Base-by-base conservation (phyloP, 1,140 invertebrate genomes). In the Carcinoscorpius rotundicauda region DNA sequence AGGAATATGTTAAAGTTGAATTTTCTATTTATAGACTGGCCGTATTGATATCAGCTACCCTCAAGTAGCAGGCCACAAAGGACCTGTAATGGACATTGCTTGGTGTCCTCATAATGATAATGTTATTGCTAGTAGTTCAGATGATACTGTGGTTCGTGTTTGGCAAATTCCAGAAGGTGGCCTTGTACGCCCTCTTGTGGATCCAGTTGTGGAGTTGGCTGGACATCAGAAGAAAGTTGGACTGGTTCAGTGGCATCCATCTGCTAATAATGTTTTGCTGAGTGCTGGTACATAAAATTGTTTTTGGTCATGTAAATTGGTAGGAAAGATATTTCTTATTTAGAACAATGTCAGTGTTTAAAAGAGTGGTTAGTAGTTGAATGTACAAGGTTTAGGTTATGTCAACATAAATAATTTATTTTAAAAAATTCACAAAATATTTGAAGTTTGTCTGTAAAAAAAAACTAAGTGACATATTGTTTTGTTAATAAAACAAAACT, bases 101-200 rank as follows among this genome's bases (percentile, higher is more conserved):
- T 99, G 94, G 94, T 97, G 94, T 79, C 97, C 96, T 3, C 95
- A 98, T 79, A 97, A 98, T 76, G 95, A 98, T 78, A 94, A 98
- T 79, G 88, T 99, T 61, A 99, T 99, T 73, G 97, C 97, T 6
- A 95, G 91, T 66, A 93, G 91, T 50, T 98, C 94, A 0, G 97
- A 99, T 78, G 97, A 99, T 78, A 97, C 93, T 76, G 90, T 96
- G 5, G 91, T 98, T 51, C 96, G 97, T 82, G 86, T 97, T 58
- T 98, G 95, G 95, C 91, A 97, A 79, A 97, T 99, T 75, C 96
- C 96, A 3, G 95, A 99, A 74, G 85, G 87, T 51, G 95, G 96
- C 4, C 72, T 85, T 5, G 73, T 66, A 64, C 73, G 81, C 71
- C 94, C 91, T 6, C 81, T 98, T 29, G 92, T 90, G 1, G 94